Evolutionary conservation across 1,140 invertebrate species (phyloP).

Genomic region (Drosophila mayri): DNA sequence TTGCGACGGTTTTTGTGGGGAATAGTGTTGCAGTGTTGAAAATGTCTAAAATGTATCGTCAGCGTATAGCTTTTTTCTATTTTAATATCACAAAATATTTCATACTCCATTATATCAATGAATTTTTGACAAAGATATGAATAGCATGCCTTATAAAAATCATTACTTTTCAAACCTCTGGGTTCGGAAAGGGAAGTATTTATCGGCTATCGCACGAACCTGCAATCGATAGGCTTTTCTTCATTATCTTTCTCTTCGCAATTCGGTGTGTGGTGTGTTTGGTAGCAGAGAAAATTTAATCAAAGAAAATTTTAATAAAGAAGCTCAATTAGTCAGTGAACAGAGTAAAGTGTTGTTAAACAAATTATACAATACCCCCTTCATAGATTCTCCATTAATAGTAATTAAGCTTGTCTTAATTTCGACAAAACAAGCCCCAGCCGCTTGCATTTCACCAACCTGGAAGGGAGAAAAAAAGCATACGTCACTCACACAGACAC

Average conservation of each 20-base stretch:
- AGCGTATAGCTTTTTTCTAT: not conserved
- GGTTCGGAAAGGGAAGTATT: not conserved
- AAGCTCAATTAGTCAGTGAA: conserved; percentile 59
- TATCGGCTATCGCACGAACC: conserved; percentile 12
- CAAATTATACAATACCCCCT: not conserved
- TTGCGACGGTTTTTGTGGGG: conserved; percentile 30
- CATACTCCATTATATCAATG: not conserved
- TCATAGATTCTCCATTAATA: conserved; percentile 4
- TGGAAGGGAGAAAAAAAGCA: conserved; percentile 67
- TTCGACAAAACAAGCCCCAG: conserved; percentile 44
- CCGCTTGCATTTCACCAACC: conserved; percentile 53
- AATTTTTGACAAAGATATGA: no score
- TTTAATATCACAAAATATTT: no score
- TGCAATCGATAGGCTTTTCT: conserved; percentile 35
- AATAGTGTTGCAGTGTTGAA: conserved; percentile 42
- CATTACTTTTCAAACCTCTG: not conserved
- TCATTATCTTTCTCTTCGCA: conserved; percentile 60
- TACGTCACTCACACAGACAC: conserved; percentile 73
- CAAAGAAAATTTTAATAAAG: conserved; percentile 56
- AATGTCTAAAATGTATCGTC: conserved; percentile 19
- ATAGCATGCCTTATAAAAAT: not conserved
- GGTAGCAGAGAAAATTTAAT: conserved; percentile 70
- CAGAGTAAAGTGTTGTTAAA: conserved; percentile 53
- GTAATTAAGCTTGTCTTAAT: conserved; percentile 1
- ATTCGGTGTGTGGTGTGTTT: conserved; percentile 73